Conservation (phyloP, 2,888 invertebrate genomes). For the Nemurella pictetii region DNA sequence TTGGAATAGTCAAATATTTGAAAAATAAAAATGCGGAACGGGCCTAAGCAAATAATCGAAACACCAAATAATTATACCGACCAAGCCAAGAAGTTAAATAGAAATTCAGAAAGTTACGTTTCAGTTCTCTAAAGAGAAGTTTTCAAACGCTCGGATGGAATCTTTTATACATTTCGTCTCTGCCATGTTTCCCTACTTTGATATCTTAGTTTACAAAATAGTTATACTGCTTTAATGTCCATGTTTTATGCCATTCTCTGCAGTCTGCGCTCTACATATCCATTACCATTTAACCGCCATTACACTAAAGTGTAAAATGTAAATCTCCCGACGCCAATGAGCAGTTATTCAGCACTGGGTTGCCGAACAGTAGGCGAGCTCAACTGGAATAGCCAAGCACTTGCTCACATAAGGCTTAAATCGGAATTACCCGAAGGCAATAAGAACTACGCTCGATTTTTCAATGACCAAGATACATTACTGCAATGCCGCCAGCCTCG, state of each 20-base stretch:
- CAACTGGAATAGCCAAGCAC: too few species aligned
- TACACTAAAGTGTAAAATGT: background rate
- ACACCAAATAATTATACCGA: constrained; percentile 9
- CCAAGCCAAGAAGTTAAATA: constrained; percentile 19
- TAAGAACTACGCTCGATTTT: too few species aligned
- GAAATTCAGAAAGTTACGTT: constrained; percentile 4
- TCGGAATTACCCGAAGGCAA: too few species aligned
- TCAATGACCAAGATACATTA: too few species aligned
- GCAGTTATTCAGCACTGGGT: too few species aligned
- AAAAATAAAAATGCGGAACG: background rate
- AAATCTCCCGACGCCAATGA: background rate
- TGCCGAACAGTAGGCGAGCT: too few species aligned
- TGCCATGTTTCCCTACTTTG: background rate
- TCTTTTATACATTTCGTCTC: background rate
- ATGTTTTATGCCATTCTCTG: too few species aligned
- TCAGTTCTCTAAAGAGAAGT: constrained; percentile 4
- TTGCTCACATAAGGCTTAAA: too few species aligned
- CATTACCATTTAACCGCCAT: background rate
- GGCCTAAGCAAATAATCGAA: constrained; percentile 1
- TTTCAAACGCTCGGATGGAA: background rate
- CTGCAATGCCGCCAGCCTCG: too few species aligned
- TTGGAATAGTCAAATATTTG: background rate
- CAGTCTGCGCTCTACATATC: background rate
- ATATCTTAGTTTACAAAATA: background rate
- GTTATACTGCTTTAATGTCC: background rate